Evolutionary conservation across 2,113 vertebrate genomes (phyloP).

Genomic region (Choloepus hoffmanni): DNA sequence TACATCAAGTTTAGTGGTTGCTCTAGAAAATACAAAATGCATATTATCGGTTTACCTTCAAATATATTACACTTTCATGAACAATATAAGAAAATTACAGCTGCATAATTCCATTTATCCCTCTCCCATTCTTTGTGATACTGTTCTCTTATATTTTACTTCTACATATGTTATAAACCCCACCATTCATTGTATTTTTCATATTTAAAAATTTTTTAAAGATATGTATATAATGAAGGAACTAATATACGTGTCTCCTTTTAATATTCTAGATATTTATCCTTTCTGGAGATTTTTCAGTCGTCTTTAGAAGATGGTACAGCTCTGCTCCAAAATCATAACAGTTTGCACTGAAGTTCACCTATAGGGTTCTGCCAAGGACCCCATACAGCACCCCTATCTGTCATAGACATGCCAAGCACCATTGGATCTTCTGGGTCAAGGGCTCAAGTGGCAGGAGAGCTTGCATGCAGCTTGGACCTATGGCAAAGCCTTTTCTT

Average conservation of each 20-base stretch:
- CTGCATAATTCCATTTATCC: background rate
- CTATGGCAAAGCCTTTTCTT: too few relatives aligned
- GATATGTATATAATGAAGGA: background rate
- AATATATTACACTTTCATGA: slow-evolving; percentile 17
- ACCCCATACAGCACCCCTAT: too few relatives aligned
- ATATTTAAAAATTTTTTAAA: background rate
- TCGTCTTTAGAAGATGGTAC: too few relatives aligned
- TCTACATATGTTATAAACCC: background rate
- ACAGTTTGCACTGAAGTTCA: too few relatives aligned
- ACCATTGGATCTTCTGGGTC: too few relatives aligned
- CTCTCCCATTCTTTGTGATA: background rate
- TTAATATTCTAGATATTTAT: slow-evolving; percentile 6
- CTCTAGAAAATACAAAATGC: background rate
- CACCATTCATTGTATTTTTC: background rate
- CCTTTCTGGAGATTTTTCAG: background rate
- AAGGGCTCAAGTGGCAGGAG: too few relatives aligned
- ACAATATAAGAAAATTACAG: background rate
- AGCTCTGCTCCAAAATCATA: too few relatives aligned
- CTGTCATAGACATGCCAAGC: too few relatives aligned
- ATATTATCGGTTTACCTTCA: background rate
- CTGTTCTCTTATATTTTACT: background rate
- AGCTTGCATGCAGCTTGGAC: too few relatives aligned
- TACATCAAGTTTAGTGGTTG: background rate
- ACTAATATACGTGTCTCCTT: background rate
- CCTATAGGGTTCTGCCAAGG: too few relatives aligned